Evolutionary conservation across 2,797 vertebrate species (phyloP).

Genomic region (Diplodus sargus): DNA sequence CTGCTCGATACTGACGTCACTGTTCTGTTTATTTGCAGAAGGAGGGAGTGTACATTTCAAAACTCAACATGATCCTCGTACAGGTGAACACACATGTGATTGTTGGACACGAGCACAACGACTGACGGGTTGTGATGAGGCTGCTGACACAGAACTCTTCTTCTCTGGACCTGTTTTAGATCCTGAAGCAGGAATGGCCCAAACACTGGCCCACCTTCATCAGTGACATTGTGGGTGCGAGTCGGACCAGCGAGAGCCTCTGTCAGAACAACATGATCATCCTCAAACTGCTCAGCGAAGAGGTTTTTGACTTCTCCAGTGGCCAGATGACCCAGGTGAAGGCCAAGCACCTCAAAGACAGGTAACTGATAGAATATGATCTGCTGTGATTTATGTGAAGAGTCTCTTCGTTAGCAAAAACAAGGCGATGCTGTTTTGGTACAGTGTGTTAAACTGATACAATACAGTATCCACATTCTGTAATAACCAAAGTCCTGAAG

Average conservation of each 20-base stretch:
- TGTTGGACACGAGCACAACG: neutral
- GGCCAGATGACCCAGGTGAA: constrained; percentile 99
- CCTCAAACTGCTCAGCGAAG: constrained; percentile 97
- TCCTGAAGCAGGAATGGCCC: constrained; percentile 98
- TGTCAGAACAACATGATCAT: constrained; percentile 99
- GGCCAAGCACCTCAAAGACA: constrained; percentile 99
- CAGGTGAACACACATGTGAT: constrained; percentile 85
- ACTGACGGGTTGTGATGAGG: neutral
- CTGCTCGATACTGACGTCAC: neutral
- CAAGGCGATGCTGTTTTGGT: no score
- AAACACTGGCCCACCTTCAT: constrained; percentile 99
- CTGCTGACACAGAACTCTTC: neutral
- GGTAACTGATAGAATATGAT: constrained; percentile 71
- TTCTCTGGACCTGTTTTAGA: constrained; percentile 78
- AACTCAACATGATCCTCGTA: constrained; percentile 99
- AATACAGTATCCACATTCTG: no score
- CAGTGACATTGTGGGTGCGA: constrained; percentile 98
- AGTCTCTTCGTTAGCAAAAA: no score
- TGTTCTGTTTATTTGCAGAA: constrained; percentile 84
- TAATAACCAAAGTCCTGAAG: no score
- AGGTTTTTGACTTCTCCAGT: constrained; percentile 99
- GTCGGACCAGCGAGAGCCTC: constrained; percentile 97
- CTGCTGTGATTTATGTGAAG: no score
- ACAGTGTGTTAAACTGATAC: no score
- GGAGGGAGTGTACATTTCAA: constrained; percentile 97